These are phyloP conservation scores for Neogobius melanostomus DNA, from an alignment of 2,113 vertebrate species.

Conservation along the genomic window DNA sequence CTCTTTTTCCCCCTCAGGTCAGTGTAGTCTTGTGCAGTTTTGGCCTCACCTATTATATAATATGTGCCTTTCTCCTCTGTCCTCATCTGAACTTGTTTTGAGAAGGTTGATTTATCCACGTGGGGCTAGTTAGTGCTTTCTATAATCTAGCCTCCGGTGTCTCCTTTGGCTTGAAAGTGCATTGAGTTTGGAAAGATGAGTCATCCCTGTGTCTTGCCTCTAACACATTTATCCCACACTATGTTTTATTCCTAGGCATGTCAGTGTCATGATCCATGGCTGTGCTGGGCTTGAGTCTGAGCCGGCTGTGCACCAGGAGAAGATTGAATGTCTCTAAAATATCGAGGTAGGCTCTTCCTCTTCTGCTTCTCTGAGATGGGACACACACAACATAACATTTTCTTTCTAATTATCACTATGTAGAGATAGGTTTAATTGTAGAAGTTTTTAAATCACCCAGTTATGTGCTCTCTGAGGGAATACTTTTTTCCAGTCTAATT, in stretches of 20 bases:
- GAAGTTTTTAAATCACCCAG: neutral
- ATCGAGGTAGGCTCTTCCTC: slow-evolving; percentile 61
- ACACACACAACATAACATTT: too few relatives aligned
- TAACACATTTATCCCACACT: slow-evolving; percentile 9
- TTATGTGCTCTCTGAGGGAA: slow-evolving; percentile 16
- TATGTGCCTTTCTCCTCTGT: slow-evolving; percentile 20
- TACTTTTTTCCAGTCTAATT: slow-evolving; percentile 33
- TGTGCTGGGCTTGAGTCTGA: slow-evolving; percentile 37
- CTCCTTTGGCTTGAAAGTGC: slow-evolving; percentile 1
- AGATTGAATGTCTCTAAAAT: slow-evolving; percentile 72
- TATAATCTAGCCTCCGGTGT: neutral
- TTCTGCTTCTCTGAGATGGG: neutral
- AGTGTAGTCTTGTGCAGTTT: neutral
- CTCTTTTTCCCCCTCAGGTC: slow-evolving; percentile 8
- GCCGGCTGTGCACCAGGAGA: slow-evolving; percentile 49
- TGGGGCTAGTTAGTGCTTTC: neutral
- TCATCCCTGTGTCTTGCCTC: neutral
- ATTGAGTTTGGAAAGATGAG: slow-evolving; percentile 4
- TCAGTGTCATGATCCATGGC: slow-evolving; percentile 41
- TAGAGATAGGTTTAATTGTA: neutral
- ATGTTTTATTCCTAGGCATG: slow-evolving; percentile 30
- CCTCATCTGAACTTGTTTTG: slow-evolving; percentile 24
- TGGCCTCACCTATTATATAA: neutral
- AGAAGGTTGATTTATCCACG: neutral
- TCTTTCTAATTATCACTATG: too few relatives aligned